Evolutionary conservation across 2,797 vertebrate species (phyloP), one percentile per base, ranked within the genome.

Genomic region (Pyrocephalus nanus): DNA sequence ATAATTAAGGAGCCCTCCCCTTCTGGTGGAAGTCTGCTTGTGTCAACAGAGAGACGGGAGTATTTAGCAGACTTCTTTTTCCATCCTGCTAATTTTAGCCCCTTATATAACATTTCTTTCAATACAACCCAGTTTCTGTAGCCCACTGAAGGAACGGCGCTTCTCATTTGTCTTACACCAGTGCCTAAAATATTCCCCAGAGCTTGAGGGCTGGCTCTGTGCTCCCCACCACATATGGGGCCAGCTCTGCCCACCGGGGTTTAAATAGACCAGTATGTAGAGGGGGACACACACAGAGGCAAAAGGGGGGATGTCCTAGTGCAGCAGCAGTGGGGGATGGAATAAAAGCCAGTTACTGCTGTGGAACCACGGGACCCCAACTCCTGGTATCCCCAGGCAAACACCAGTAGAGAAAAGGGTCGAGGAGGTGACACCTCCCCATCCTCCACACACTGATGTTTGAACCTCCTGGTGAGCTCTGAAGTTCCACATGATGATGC

Each of bases 91-190:
- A 96, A 96, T 95, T 97, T 97, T 96, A 97, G 95, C 51, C 91
- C 94, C 88, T 97, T 96, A 96, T 92, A 94, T 97, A 97, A 97
- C 93, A 26, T 96, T 97, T 96, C 95, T 92, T 94, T 96, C 95
- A 96, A 96, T 96, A 97, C 92, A 97, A 96, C 95, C 96, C 95
- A 94, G 95, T 93, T 97, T 96, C 92, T 90, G 76, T 83, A 94
- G 91, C 96, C 96, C 95, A 94, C 95, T 96, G 95, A 93, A 94
- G 90, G 76, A 96, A 78, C 8, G 0, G 88, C 80, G 8, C 76
- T 96, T 93, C 91, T 80, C 87, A 53, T 93, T 96, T 96, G 91
- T 96, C 93, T 96, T 95, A 92, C 92, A 93, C 91, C 82, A 81
- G 67, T 6, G 77, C 93, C 91, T 71, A 85, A 96, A 96, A 96